Conservation (phyloP, 2,797 vertebrate genomes). For the Catharus ustulatus region DNA sequence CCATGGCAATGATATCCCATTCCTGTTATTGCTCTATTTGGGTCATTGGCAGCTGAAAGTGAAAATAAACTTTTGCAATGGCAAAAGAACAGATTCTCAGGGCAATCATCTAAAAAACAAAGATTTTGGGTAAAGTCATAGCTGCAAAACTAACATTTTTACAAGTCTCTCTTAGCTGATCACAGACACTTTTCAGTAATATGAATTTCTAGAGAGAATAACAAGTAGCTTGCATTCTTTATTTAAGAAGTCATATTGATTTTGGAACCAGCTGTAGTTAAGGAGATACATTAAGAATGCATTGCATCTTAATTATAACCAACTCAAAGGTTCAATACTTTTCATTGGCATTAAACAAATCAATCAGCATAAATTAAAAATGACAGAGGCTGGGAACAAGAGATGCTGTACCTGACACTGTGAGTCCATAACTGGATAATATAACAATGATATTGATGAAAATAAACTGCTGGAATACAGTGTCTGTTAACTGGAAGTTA, state of each 20-base stretch:
- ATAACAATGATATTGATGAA: background rate
- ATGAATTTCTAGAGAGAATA: background rate
- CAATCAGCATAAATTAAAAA: slow-evolving; percentile 51
- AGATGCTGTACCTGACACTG: background rate
- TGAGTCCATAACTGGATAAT: background rate
- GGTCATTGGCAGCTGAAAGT: background rate
- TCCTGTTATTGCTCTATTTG: background rate
- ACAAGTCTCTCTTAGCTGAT: background rate
- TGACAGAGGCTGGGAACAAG: background rate
- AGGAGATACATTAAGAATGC: slow-evolving; percentile 45
- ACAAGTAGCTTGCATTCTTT: slow-evolving; percentile 33
- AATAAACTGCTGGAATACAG: background rate
- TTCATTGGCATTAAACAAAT: slow-evolving; percentile 44
- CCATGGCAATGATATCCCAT: background rate
- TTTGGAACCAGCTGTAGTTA: slow-evolving; percentile 31
- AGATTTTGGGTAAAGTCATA: background rate
- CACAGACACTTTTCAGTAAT: background rate
- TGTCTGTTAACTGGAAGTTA: background rate
- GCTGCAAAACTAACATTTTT: background rate
- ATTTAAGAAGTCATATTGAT: slow-evolving; percentile 63
- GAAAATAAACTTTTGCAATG: background rate
- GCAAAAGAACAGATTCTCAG: background rate
- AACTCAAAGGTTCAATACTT: background rate
- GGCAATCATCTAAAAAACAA: background rate
- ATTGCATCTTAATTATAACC: slow-evolving; percentile 61